Percentiles rank a stretch among this genome's conserved stretches.
phyloP scores from a whole-genome alignment of 2,888 invertebrate species.

The Microctonus aethiopoides region DNA sequence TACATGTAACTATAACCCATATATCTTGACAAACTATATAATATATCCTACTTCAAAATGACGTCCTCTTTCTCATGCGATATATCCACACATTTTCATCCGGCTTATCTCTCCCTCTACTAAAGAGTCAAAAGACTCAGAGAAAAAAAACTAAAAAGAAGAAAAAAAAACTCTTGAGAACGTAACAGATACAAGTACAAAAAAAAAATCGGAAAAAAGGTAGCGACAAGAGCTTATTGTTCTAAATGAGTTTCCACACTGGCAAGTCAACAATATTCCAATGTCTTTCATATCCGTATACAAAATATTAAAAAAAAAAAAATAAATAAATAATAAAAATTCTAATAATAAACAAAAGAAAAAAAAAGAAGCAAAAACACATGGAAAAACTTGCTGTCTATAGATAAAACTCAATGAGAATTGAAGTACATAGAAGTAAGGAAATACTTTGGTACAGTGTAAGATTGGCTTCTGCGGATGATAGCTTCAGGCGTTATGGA shows the following conservation, averaged over 20 bases:
- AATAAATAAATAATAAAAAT: too few relatives aligned
- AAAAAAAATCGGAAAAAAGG: not conserved
- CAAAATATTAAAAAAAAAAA: not conserved
- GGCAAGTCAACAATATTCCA: not conserved
- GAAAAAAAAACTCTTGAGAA: not conserved
- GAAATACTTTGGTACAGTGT: conserved; percentile 50
- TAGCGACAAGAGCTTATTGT: not conserved
- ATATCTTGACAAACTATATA: not conserved
- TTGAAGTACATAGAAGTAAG: conserved; percentile 29
- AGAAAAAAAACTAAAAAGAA: not conserved
- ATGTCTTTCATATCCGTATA: not conserved
- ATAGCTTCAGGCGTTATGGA: conserved; percentile 60
- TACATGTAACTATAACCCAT: not conserved
- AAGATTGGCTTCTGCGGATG: conserved; percentile 64
- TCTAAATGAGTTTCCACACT: not conserved
- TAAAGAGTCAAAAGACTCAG: conserved; percentile 1
- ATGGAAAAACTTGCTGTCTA: conserved; percentile 12
- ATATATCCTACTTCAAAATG: not conserved
- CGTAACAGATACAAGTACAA: not conserved
- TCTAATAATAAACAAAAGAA: not conserved
- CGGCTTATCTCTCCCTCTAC: not conserved
- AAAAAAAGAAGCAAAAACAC: not conserved
- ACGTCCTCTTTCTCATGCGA: not conserved
- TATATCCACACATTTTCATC: not conserved
- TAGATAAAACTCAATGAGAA: conserved; percentile 22